These are phyloP conservation scores for Danio albolineatus DNA, from an alignment of 2,797 vertebrate species.

Conservation along the genomic window DNA sequence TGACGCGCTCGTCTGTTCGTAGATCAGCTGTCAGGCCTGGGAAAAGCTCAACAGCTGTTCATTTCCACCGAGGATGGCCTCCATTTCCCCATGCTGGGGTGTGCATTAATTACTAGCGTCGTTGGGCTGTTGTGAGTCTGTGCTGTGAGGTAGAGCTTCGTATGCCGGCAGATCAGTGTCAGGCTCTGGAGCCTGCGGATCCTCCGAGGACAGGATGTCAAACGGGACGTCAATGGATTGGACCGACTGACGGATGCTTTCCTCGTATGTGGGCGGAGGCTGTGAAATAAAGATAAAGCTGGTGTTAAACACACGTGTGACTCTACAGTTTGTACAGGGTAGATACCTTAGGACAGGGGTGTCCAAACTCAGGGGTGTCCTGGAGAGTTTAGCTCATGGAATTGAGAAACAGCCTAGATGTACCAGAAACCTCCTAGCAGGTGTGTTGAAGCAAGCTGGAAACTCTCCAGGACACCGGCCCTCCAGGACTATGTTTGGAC, in stretches of 20 bases:
- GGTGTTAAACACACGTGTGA: neutral
- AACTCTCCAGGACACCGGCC: too few relatives aligned
- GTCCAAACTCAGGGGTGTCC: too few relatives aligned
- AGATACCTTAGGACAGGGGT: too few relatives aligned
- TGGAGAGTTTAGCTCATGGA: too few relatives aligned
- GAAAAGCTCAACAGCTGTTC: slow-evolving; percentile 11
- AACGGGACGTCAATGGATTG: slow-evolving; percentile 75
- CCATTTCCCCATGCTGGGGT: neutral
- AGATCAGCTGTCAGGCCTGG: neutral
- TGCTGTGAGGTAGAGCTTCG: slow-evolving; percentile 42
- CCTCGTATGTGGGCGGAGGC: slow-evolving; percentile 87
- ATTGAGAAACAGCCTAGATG: too few relatives aligned
- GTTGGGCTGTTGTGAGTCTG: slow-evolving; percentile 37
- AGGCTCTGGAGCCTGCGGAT: slow-evolving; percentile 55
- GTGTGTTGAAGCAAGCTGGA: too few relatives aligned
- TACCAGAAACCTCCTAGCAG: too few relatives aligned
- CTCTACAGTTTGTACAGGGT: neutral
- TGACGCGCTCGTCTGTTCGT: neutral
- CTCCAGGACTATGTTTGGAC: too few relatives aligned
- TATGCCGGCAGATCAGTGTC: slow-evolving; percentile 57
- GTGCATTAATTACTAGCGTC: slow-evolving; percentile 15
- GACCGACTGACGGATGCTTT: slow-evolving; percentile 79
- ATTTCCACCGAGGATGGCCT: neutral
- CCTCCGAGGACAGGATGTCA: slow-evolving; percentile 61
- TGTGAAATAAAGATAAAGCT: slow-evolving; percentile 57